Percentiles rank a stretch among this genome's conserved stretches.
phyloP scores from a whole-genome alignment of 1,140 invertebrate genomes.

The Cylas formicarius region DNA sequence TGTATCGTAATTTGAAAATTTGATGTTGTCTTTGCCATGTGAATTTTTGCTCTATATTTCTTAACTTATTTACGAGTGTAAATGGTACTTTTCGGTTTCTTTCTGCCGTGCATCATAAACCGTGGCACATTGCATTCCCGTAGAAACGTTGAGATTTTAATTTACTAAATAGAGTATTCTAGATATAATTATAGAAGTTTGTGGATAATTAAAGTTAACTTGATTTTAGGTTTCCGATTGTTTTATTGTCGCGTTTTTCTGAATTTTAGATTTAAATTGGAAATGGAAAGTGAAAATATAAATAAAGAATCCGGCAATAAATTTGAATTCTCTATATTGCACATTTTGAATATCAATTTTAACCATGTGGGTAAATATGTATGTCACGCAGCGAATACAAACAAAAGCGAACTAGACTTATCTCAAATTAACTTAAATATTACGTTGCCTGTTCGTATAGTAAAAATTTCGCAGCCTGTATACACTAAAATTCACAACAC shows the following conservation, averaged over 20 bases:
- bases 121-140: too few relatives aligned
- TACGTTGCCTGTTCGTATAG: slow-evolving; percentile 44
- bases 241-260: neutral
- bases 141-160: too few relatives aligned
- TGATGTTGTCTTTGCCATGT: too few relatives aligned
- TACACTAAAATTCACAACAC: slow-evolving; percentile 46
- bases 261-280: slow-evolving; percentile 33
- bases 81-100: too few relatives aligned
- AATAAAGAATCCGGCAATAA: slow-evolving; percentile 40
- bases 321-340: slow-evolving; percentile 38
- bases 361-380: slow-evolving; percentile 46
- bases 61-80: too few relatives aligned
- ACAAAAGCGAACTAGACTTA: slow-evolving; percentile 32
- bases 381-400: slow-evolving; percentile 42
- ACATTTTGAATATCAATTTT: slow-evolving; percentile 41
- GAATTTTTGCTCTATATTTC: too few relatives aligned
- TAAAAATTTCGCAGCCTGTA: slow-evolving; percentile 41
- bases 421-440: slow-evolving; percentile 40
- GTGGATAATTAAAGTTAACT: too few relatives aligned
- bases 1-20: too few relatives aligned
- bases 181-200: too few relatives aligned
- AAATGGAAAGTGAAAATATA: slow-evolving; percentile 41
- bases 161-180: too few relatives aligned
- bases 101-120: too few relatives aligned
- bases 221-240: too few relatives aligned